phyloP scores from a whole-genome alignment of 1,140 invertebrate genomes.

The Euura saliciscinereae region DNA sequence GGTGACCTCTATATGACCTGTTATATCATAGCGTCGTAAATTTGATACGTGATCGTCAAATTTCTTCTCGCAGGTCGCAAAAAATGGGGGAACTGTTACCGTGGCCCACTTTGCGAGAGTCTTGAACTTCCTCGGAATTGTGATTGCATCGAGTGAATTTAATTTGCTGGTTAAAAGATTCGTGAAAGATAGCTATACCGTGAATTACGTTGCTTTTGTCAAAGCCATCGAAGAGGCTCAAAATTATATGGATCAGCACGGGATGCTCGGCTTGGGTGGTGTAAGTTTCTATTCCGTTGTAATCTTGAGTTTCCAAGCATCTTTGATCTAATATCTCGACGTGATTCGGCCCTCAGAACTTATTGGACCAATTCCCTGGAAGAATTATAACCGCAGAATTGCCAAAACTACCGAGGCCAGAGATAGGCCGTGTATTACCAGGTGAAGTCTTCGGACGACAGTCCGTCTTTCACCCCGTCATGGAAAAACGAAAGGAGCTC shows the following conservation, averaged over 20 bases:
- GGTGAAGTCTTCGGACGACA: conserved; percentile 61
- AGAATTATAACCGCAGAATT: conserved; percentile 68
- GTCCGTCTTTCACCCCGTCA: conserved; percentile 64
- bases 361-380: conserved; percentile 64
- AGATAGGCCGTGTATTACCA: conserved; percentile 62
- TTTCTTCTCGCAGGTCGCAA: conserved; percentile 63
- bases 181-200: conserved; percentile 70
- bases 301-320: conserved; percentile 8
- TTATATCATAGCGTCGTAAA: neutral
- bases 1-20: neutral
- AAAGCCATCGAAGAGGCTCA: conserved; percentile 60
- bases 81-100: conserved; percentile 73
- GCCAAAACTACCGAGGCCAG: conserved; percentile 68
- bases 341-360: conserved; percentile 47
- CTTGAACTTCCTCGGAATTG: conserved; percentile 69
- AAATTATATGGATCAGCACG: conserved; percentile 63
- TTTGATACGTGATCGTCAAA: neutral
- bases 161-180: conserved; percentile 71
- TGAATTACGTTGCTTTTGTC: conserved; percentile 76
- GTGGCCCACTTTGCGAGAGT: conserved; percentile 73
- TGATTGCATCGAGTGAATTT: conserved; percentile 70
- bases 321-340: conserved; percentile 6
- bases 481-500: conserved; percentile 33
- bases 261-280: conserved; percentile 61
- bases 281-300: conserved; percentile 42